Base-by-base conservation (phyloP, 2,113 vertebrate genomes). In the Dipodomys spectabilis region DNA sequence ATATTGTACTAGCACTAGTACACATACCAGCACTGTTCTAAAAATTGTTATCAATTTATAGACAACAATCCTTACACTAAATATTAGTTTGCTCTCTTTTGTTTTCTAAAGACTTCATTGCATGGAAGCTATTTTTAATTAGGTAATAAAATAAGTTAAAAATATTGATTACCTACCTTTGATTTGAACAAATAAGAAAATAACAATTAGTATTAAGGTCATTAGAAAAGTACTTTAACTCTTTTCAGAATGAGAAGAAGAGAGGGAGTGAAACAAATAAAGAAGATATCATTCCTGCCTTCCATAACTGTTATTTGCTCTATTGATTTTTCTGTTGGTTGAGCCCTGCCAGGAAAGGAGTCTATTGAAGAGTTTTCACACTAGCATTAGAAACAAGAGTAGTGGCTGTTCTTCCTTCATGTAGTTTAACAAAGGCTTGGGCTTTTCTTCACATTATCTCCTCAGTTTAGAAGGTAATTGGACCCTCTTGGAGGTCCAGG, bases 51-150 rank as follows among this genome's bases (percentile, higher is more conserved):
- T n/a, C 15, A 57, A 57, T 57, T 57, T 57, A 57, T 57, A 57
- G 53, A 82, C 35, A 84, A 68, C 28, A 65, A 75, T 22, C 39
- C 27, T 86, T 74, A 60, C 39, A 39, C 44, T 89, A 87, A 90
- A 85, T 67, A 49, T 2, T 44, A 49, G 80, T 18, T 4, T 22
- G 68, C 28, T 45, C 27, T 84, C 60, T 68, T 68, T 80, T 82
- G 53, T 60, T 62, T 83, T 23, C 86, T 79, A 20, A 88, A 92
- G 49, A 88, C 23, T 86, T 80, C 23, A 45, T 69, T 92, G 53
- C 15, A 72, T 11, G 74, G 60, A 86, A 80, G 73, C 74, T 53
- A 39, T 39, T 39, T 39, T 39, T 39, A 39, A 79, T 91, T 75
- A 83, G 11, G 83, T 11, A 62, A 20, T 39, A 75, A 57, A 64